Conservation (phyloP, 2,797 vertebrate genomes). For the Mycteria americana region DNA sequence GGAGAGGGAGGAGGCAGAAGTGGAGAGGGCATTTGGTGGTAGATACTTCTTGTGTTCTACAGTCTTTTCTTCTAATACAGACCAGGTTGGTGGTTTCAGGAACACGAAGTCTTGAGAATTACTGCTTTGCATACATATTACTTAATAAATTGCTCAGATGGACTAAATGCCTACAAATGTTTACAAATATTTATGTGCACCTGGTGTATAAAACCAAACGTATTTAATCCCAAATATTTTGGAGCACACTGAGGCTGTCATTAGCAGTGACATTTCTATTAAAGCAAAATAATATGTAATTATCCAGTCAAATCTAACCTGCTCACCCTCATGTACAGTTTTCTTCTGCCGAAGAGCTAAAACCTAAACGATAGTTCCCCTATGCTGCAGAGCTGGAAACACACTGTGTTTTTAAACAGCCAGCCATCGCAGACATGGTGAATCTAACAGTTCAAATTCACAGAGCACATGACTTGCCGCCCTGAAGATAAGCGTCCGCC, state of each 20-base stretch:
- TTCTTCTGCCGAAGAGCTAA: constrained; percentile 17
- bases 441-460: constrained; percentile 7
- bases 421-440: not conserved
- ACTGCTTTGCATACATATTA: not conserved
- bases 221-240: not conserved
- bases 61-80: not conserved
- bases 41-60: not conserved
- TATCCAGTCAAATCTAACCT: constrained; percentile 38
- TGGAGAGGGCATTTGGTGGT: not conserved
- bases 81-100: not conserved
- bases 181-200: not conserved
- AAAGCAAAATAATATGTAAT: constrained; percentile 28
- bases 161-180: not conserved
- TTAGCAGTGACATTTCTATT: constrained; percentile 6
- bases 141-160: not conserved
- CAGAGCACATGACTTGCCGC: not conserved
- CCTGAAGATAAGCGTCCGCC: not conserved
- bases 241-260: not conserved
- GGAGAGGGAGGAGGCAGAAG: not conserved
- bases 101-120: not conserved
- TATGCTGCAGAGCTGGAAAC: not conserved
- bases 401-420: not conserved
- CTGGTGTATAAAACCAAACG: not conserved
- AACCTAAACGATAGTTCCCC: constrained; percentile 16
- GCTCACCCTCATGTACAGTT: not conserved